A percentile compares a stretch with the other conserved stretches of the same genome.
Conservation (phyloP, 1,140 invertebrate genomes). For the Bombus fervidus region DNA sequence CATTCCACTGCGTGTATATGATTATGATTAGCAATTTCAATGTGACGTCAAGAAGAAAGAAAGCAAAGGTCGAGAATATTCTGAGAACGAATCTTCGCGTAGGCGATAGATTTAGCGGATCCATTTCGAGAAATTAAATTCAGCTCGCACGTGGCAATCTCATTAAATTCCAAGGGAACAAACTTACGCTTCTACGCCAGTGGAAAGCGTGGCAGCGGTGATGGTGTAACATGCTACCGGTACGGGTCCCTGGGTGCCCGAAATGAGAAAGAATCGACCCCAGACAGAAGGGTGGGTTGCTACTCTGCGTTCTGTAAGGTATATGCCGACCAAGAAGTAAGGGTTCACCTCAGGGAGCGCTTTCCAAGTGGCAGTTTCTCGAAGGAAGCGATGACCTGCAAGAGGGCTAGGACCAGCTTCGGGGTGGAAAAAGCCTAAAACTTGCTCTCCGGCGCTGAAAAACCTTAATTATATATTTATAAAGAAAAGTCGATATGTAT, state of each 20-base stretch:
- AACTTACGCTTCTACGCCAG: conserved; percentile 38
- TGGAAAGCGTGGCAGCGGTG: conserved; percentile 43
- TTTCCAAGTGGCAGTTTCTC: conserved; percentile 62
- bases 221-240: conserved; percentile 59
- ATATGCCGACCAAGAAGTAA: conserved; percentile 54
- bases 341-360: conserved; percentile 56
- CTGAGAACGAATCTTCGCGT: background rate
- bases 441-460: conserved; percentile 34
- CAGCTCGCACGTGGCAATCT: conserved; percentile 32
- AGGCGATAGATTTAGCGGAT: conserved; percentile 15
- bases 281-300: conserved; percentile 35
- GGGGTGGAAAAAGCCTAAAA: background rate
- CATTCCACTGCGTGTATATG: background rate
- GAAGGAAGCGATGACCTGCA: conserved; percentile 47
- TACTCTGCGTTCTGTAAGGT: conserved; percentile 55
- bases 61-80: too few species aligned
- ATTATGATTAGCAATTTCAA: background rate
- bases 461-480: conserved; percentile 48
- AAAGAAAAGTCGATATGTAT: too few species aligned
- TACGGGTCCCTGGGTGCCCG: conserved; percentile 59
- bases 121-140: conserved; percentile 51
- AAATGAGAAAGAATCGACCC: conserved; percentile 68
- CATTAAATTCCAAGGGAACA: conserved; percentile 41
- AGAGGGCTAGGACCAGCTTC: background rate
- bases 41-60: background rate